A percentile compares a stretch with the other conserved stretches of the same genome.
These are phyloP conservation scores for Odontocerum albicorne DNA, from an alignment of 2,888 invertebrate species.

Conservation along the genomic window DNA sequence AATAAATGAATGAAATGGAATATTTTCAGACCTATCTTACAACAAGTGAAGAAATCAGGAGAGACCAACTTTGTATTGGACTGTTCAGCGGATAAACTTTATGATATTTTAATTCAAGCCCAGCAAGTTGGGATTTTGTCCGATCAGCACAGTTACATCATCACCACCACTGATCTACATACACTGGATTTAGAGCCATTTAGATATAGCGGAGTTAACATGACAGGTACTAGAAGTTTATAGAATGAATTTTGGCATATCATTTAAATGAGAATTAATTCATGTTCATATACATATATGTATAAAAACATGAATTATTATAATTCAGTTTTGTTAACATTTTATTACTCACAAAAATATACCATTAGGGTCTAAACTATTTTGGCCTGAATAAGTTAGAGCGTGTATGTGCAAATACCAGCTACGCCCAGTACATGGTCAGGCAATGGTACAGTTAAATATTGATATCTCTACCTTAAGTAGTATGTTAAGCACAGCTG, in stretches of 20 bases:
- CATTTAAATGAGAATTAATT: background rate
- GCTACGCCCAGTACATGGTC: too few relatives aligned
- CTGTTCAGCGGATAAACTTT: slow-evolving; percentile 60
- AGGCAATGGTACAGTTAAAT: too few relatives aligned
- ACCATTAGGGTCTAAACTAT: too few relatives aligned
- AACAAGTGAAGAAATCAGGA: slow-evolving; percentile 69
- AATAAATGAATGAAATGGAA: too few relatives aligned
- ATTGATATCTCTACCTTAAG: too few relatives aligned
- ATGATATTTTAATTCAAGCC: slow-evolving; percentile 60
- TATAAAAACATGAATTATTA: background rate
- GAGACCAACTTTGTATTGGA: slow-evolving; percentile 75
- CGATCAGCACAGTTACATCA: slow-evolving; percentile 73
- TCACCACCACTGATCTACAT: slow-evolving; percentile 81
- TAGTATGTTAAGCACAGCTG: too few relatives aligned
- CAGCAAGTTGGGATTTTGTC: slow-evolving; percentile 87
- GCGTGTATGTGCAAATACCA: too few relatives aligned
- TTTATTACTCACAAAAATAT: too few relatives aligned
- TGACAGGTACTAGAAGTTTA: slow-evolving; percentile 74
- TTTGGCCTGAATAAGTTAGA: too few relatives aligned
- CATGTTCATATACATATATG: background rate
- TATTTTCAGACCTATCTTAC: slow-evolving; percentile 67
- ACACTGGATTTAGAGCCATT: slow-evolving; percentile 77
- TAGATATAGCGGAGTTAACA: slow-evolving; percentile 79
- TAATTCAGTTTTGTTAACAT: background rate
- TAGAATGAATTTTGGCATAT: too few relatives aligned